Evolutionary conservation across 2,797 vertebrate species (phyloP), one percentile per base, ranked within the genome.

Genomic region (Pogonophryne albipinna): DNA sequence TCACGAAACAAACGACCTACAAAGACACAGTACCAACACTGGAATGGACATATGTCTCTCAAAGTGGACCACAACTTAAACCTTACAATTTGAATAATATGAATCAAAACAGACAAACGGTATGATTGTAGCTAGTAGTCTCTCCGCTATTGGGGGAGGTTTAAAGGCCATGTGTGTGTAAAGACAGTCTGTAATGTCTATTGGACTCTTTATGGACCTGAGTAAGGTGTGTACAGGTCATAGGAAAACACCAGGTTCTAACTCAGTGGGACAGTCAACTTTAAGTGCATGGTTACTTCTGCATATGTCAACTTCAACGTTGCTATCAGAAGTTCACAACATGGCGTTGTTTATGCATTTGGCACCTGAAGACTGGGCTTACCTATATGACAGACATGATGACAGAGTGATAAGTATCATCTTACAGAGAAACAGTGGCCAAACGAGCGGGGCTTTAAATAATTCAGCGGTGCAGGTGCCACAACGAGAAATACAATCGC

Each of bases 401-500:
- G 83, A 49, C 68, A 84, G 76, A 55, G 71, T 58, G 79, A 85
- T 73, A 76, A 83, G 90, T 90, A 92, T 92, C 89, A 84, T 52
- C 87, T 94, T 44, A 87, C 91, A 83, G 51, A 88, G 80, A 87
- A 85, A 89, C 87, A 84, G 73, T 20, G 78, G 79, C 78, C 85
- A 85, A 88, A 84, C 68, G 84, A 91, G 89, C 78, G 80, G 62
- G 60, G 76, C 55, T 78, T 73, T 94, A 70, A 93, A 94, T 94
- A 86, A 94, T 94, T 94, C 80, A 94, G 57, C 70, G 76, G 79
- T 74, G 67, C 77, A 87, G 86, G 88, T 88, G 74, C 80, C 71
- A 83, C 87, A 71, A 78, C 74, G 70, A 92, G 92, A 94, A 94
- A 94, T 12, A 92, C 91, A 90, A 93, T 94, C 88, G 71, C 89